Evolutionary conservation across 1,140 invertebrate species (phyloP).

Genomic region (Laupala kohalensis): DNA sequence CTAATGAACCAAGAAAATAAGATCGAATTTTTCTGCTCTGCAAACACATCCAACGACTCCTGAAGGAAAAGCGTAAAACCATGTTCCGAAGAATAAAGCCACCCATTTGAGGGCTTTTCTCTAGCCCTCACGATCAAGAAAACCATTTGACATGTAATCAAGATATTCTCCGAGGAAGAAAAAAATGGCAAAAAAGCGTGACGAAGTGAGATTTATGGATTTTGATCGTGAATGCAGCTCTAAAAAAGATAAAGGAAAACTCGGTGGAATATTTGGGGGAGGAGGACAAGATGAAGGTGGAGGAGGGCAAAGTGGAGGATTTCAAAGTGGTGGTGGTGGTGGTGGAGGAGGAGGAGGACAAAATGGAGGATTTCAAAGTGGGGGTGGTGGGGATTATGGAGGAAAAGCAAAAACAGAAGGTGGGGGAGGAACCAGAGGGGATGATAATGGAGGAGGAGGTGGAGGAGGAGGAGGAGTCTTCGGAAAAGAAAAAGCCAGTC

Average conservation of each 20-base stretch:
- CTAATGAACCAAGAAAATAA: too few species aligned
- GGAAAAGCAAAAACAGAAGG: constrained; percentile 1
- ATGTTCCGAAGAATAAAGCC: too few species aligned
- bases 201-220: not conserved
- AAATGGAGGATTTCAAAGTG: not conserved
- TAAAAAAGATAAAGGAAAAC: not conserved
- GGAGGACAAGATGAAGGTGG: not conserved
- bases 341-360: not conserved
- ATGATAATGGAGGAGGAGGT: not conserved
- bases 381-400: not conserved
- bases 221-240: not conserved
- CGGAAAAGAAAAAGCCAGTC: not conserved
- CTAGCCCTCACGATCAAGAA: too few species aligned
- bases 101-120: too few species aligned
- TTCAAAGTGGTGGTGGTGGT: not conserved
- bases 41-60: too few species aligned
- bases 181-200: too few species aligned
- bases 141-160: too few species aligned
- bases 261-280: not conserved
- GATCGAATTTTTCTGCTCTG: too few species aligned
- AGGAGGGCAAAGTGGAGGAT: not conserved
- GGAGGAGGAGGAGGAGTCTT: not conserved
- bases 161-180: too few species aligned
- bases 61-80: too few species aligned
- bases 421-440: not conserved